Percentiles rank a stretch among this genome's conserved stretches.
phyloP scores from a whole-genome alignment of 2,797 vertebrate species.

The Mormyrus proboscirostris region DNA sequence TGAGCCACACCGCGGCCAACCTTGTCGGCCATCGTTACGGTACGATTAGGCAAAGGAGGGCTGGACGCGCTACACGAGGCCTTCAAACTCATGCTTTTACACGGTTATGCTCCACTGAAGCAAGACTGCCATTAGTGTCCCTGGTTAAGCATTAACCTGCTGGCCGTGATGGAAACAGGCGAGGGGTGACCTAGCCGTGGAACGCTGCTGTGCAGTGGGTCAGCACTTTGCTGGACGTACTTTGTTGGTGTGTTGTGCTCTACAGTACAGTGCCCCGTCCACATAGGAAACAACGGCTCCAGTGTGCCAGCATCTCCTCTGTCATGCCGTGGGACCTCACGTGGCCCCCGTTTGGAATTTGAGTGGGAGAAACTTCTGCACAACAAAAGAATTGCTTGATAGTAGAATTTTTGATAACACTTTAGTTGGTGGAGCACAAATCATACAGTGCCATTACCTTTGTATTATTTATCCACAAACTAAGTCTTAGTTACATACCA shows the following conservation, averaged over 20 bases:
- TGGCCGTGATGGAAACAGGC: conserved; percentile 42
- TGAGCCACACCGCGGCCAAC: not conserved
- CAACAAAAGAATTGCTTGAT: conserved; percentile 46
- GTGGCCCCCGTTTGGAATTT: conserved; percentile 53
- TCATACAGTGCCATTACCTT: not conserved
- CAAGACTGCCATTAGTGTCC: conserved; percentile 5
- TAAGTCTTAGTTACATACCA: not conserved
- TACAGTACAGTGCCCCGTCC: not conserved
- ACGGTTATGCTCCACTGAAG: conserved; percentile 24
- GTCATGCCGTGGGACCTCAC: conserved; percentile 34
- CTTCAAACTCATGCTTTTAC: conserved; percentile 16
- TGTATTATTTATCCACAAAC: not conserved
- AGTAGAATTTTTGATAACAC: not conserved
- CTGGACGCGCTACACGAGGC: not conserved
- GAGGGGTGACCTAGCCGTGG: conserved; percentile 45
- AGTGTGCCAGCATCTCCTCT: conserved; percentile 18
- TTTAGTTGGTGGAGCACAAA: not conserved
- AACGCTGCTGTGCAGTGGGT: conserved; percentile 15
- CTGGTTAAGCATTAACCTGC: conserved; percentile 52
- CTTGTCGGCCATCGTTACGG: not conserved
- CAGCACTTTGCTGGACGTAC: not conserved
- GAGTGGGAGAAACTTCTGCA: conserved; percentile 42
- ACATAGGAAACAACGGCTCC: conserved; percentile 11
- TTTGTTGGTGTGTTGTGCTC: conserved; percentile 17
- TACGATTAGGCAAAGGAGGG: not conserved